Evolutionary conservation across 2,113 vertebrate genomes (phyloP).

Genomic region (Neotoma lepida): DNA sequence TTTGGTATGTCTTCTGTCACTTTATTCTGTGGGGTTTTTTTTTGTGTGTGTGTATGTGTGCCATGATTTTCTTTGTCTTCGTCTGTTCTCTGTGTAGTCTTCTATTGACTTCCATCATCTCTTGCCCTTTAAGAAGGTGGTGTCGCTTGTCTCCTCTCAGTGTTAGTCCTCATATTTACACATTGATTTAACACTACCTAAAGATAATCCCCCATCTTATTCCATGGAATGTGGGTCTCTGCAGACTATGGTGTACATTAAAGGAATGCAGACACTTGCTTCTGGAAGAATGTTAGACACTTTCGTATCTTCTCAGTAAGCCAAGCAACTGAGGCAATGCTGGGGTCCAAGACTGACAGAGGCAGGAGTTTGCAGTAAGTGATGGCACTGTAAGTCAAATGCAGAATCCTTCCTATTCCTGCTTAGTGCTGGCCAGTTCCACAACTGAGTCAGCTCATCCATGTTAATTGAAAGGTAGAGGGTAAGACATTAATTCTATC

Average conservation of each 20-base stretch:
- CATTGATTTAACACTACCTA: not conserved
- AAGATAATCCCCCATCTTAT: not conserved
- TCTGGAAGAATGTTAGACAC: not conserved
- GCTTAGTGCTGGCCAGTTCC: not conserved
- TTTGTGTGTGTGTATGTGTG: not conserved
- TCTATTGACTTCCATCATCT: not conserved
- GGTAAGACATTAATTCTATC: not conserved
- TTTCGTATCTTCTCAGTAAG: constrained; percentile 4
- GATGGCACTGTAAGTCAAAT: not conserved
- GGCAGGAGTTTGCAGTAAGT: not conserved
- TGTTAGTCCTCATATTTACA: not conserved
- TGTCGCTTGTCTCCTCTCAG: not conserved
- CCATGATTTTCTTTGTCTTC: not conserved
- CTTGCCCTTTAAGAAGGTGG: not conserved
- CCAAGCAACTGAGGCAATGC: not conserved
- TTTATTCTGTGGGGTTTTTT: not conserved
- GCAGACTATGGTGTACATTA: not conserved
- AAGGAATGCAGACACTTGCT: constrained; percentile 20
- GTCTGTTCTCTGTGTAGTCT: not conserved
- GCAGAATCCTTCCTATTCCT: not conserved
- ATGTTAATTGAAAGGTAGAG: not conserved
- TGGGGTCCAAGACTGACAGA: not conserved
- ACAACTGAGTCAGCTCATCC: not conserved
- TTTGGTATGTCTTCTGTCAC: not conserved
- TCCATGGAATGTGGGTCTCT: not conserved